Conservation (phyloP, 1,140 invertebrate genomes). For the Drosophila albomicans region DNA sequence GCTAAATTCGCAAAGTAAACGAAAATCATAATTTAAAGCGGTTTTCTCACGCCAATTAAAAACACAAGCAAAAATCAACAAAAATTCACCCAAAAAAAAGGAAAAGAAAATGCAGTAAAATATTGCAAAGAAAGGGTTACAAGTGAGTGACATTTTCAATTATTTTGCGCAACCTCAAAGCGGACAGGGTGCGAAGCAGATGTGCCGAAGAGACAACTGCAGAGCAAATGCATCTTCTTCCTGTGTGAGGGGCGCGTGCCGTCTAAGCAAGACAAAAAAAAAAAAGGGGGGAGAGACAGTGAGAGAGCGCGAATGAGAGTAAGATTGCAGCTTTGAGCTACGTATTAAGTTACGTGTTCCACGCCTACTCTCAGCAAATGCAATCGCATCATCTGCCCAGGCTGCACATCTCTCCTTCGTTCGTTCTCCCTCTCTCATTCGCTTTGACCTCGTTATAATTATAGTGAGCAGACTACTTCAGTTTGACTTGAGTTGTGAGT, state of each 20-base stretch:
- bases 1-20: slow-evolving; percentile 15
- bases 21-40: background rate
- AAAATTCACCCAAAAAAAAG: background rate
- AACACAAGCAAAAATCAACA: slow-evolving; percentile 13
- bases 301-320: background rate
- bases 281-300: background rate
- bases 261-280: background rate
- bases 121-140: slow-evolving; percentile 25
- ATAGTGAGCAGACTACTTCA: slow-evolving; percentile 58
- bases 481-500: slow-evolving; percentile 37
- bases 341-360: slow-evolving; percentile 68
- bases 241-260: slow-evolving; percentile 70
- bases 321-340: slow-evolving; percentile 65
- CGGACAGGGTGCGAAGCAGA: slow-evolving; percentile 11
- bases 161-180: slow-evolving; percentile 11
- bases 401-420: slow-evolving; percentile 22
- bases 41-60: slow-evolving; percentile 1
- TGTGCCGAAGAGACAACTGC: slow-evolving; percentile 26
- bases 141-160: slow-evolving; percentile 51
- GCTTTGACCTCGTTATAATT: slow-evolving; percentile 77
- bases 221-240: slow-evolving; percentile 44
- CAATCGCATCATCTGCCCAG: slow-evolving; percentile 15
- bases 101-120: slow-evolving; percentile 16
- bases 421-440: background rate
- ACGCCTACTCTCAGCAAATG: slow-evolving; percentile 37